phyloP scores from a whole-genome alignment of 64 coral and sea anemone genomes.

The Platygyra sinensis region DNA sequence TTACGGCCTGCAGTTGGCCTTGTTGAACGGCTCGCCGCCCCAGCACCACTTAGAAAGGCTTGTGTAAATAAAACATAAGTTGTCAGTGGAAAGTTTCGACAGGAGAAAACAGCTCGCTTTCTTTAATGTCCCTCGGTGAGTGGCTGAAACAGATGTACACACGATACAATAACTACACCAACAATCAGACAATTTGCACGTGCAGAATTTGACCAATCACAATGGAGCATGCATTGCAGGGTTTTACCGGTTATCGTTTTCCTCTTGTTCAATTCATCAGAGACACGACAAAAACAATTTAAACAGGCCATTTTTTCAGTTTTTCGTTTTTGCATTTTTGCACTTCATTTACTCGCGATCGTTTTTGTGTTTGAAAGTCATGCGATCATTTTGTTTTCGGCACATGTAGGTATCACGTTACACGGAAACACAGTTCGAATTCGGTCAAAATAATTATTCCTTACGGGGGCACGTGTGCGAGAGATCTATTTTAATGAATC shows the following conservation, averaged over 20 bases:
- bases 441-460: conserved; percentile 37
- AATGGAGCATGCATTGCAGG: conserved; percentile 10
- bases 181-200: conserved; percentile 49
- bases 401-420: conserved; percentile 8
- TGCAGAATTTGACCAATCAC: conserved; percentile 25
- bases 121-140: conserved; percentile 43
- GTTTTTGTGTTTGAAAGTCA: conserved; percentile 8
- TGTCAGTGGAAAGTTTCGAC: conserved; percentile 44
- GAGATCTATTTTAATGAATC: conserved; percentile 46
- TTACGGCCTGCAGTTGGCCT: conserved; percentile 42
- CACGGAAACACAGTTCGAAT: conserved; percentile 15
- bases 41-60: conserved; percentile 33
- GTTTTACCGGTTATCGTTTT: conserved; percentile 36
- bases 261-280: neutral
- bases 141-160: conserved; percentile 39
- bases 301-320: neutral
- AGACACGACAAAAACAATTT: conserved; percentile 46
- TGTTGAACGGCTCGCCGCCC: conserved; percentile 14
- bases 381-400: neutral
- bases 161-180: conserved; percentile 51
- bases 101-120: conserved; percentile 55
- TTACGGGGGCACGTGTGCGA: conserved; percentile 34
- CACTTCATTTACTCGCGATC: neutral
- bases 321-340: neutral
- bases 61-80: conserved; percentile 62